Evolutionary conservation across 2,797 vertebrate species (phyloP).

Genomic region (Coilia nasus): DNA sequence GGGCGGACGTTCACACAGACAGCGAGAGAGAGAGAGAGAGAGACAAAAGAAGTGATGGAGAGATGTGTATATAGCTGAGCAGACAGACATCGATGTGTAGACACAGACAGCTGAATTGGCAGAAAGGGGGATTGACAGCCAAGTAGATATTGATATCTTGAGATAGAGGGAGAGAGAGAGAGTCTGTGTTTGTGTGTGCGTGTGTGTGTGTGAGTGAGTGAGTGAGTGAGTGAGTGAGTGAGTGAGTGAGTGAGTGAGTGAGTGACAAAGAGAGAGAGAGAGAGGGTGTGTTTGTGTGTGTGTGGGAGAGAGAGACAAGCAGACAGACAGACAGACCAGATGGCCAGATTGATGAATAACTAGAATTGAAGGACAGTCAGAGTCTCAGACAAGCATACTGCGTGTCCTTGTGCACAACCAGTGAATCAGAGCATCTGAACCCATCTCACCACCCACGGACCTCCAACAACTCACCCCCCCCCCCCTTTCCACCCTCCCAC

Average conservation of each 20-base stretch:
- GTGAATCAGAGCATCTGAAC: neutral
- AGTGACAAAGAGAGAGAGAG: neutral
- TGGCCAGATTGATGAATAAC: neutral
- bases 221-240: neutral
- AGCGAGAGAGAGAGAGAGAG: too few species aligned
- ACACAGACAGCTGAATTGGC: too few species aligned
- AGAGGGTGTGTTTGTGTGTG: neutral
- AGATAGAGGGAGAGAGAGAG: too few species aligned
- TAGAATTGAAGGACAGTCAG: neutral
- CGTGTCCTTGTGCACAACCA: neutral
- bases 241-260: neutral
- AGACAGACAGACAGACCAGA: neutral
- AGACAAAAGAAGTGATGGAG: too few species aligned
- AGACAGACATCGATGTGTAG: too few species aligned
- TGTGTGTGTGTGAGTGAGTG: neutral
- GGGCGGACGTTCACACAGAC: too few species aligned
- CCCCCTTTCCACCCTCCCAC: neutral
- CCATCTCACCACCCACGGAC: neutral
- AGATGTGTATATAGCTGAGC: too few species aligned
- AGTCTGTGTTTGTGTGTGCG: too few species aligned
- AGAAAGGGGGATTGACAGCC: too few species aligned
- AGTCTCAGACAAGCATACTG: neutral
- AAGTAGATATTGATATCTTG: too few species aligned
- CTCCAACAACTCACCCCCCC: neutral
- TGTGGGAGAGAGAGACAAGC: neutral